These are phyloP conservation scores for Dryobota labecula DNA, from an alignment of 2,888 invertebrate species.

Conservation along the genomic window DNA sequence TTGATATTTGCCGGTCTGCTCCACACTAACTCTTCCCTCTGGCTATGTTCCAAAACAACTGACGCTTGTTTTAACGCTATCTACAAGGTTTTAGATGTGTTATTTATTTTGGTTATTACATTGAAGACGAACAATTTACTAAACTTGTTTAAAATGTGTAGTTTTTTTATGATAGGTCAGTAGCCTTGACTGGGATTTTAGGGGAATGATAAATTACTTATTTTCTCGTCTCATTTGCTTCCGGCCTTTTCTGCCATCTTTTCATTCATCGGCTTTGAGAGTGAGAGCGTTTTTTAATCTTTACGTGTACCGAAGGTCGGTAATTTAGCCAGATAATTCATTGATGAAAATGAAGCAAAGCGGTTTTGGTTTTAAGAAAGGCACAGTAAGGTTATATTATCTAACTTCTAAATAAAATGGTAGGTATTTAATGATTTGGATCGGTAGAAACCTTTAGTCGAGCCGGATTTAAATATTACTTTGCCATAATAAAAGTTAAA, in stretches of 20 bases:
- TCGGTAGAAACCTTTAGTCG: conserved; percentile 12
- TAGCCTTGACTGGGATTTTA: neutral
- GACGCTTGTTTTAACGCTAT: conserved; percentile 60
- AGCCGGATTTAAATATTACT: conserved; percentile 27
- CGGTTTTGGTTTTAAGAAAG: neutral
- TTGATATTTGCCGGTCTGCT: conserved; percentile 47
- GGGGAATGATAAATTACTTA: neutral
- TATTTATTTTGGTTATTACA: conserved; percentile 59
- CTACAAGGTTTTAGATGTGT: conserved; percentile 61
- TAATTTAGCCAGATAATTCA: neutral
- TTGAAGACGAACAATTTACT: conserved; percentile 25
- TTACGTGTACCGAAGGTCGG: neutral
- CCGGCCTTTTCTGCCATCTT: neutral
- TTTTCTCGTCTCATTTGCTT: conserved; percentile 12
- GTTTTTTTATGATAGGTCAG: conserved; percentile 7
- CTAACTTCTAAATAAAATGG: neutral
- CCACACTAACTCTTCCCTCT: conserved; percentile 48
- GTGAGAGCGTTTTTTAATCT: neutral
- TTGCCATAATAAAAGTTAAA: conserved; percentile 24
- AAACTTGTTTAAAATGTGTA: conserved; percentile 16
- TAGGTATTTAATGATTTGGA: neutral
- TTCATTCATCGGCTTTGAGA: conserved; percentile 6
- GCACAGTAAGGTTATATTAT: neutral
- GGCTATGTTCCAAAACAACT: conserved; percentile 67
- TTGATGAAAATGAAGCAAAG: neutral